phyloP scores from a whole-genome alignment of 2,113 vertebrate genomes.

The Delphinapterus leucas region DNA sequence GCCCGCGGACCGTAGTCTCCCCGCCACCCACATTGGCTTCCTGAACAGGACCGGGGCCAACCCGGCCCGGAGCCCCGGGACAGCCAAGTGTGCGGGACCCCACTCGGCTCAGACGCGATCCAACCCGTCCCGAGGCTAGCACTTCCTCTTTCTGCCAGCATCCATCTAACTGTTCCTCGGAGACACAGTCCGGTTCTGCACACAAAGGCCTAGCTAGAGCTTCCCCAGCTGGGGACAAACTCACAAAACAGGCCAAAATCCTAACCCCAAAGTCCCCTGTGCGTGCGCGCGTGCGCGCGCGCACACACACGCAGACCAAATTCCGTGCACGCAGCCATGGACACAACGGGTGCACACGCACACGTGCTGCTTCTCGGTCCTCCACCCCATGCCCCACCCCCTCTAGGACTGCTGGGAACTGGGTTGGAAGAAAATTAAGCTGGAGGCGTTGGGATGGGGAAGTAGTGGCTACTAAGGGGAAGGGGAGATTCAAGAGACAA shows the following conservation, averaged over 20 bases:
- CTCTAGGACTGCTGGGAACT: not conserved
- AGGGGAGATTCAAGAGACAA: not conserved
- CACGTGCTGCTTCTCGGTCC: not conserved
- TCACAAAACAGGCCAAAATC: not conserved
- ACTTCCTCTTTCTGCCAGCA: not conserved
- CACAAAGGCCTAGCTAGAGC: not conserved
- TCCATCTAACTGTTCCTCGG: rapidly evolving
- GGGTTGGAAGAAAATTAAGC: rapidly evolving
- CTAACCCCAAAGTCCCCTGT: not conserved
- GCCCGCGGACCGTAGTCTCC: rapidly evolving
- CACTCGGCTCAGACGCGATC: not conserved
- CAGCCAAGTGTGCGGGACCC: rapidly evolving
- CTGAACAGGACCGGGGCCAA: not conserved
- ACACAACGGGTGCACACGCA: not conserved
- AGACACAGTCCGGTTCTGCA: not conserved
- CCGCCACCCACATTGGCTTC: not conserved
- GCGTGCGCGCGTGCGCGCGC: rapidly evolving
- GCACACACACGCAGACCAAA: not conserved
- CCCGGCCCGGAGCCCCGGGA: not conserved
- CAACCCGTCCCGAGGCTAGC: not conserved
- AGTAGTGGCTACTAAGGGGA: rapidly evolving
- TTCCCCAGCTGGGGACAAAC: not conserved
- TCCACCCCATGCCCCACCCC: rapidly evolving
- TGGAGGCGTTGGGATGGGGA: rapidly evolving
- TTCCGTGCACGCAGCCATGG: rapidly evolving